Percentiles rank a stretch among this genome's conserved stretches.
Conservation (phyloP, 1,140 invertebrate genomes). For the Drosophila santomea region DNA sequence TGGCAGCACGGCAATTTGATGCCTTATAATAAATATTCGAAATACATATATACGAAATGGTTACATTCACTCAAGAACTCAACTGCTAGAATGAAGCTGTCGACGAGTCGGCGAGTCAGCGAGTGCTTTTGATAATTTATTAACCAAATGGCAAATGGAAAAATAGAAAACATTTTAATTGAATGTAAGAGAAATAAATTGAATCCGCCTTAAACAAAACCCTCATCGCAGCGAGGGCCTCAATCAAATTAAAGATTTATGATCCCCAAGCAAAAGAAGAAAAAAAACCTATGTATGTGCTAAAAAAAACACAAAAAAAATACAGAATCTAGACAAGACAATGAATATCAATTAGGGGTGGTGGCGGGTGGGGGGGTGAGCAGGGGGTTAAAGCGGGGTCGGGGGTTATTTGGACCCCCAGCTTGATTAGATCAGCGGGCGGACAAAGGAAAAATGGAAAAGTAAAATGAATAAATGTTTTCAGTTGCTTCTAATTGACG, state of each 20-base stretch:
- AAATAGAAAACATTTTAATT: constrained; percentile 48
- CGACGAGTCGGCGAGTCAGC: not conserved
- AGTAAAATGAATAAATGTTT: constrained; percentile 50
- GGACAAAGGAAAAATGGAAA: constrained; percentile 33
- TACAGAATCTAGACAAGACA: constrained; percentile 45
- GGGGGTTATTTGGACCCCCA: constrained; percentile 9
- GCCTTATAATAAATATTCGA: not conserved
- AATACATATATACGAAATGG: too few relatives aligned
- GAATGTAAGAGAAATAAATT: constrained; percentile 48
- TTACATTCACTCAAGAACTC: too few relatives aligned
- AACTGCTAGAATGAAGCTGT: constrained; percentile 1
- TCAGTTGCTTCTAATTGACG: constrained; percentile 49
- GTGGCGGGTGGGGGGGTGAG: constrained; percentile 4
- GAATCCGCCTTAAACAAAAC: constrained; percentile 53
- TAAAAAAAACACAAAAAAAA: constrained; percentile 6
- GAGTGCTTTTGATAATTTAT: constrained; percentile 19
- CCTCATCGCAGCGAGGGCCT: constrained; percentile 46
- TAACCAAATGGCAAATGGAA: constrained; percentile 29
- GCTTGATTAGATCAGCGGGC: constrained; percentile 53
- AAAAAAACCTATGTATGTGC: not conserved
- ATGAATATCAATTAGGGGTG: constrained; percentile 57
- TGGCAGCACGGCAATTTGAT: not conserved
- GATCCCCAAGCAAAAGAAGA: constrained; percentile 29
- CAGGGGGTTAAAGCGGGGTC: not conserved
- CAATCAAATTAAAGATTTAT: constrained; percentile 58